phyloP scores from a whole-genome alignment of 1,140 invertebrate species.

The Drosophila burlai region DNA sequence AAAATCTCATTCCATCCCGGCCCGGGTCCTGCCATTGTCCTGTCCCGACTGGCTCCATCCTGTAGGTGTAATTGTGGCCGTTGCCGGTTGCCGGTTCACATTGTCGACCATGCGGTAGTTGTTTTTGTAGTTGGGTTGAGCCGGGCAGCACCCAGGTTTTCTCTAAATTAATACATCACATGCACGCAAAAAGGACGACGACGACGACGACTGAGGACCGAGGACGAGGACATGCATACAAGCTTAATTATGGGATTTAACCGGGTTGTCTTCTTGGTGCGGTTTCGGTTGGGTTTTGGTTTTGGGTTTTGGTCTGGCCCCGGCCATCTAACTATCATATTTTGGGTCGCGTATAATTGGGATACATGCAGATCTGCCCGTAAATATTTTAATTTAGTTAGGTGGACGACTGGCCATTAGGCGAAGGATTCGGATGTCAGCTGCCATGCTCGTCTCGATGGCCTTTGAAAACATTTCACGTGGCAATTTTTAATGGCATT shows the following conservation, averaged over 20 bases:
- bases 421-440: constrained; percentile 15
- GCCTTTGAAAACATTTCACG: constrained; percentile 55
- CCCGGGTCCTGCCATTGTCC: constrained; percentile 15
- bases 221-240: constrained; percentile 34
- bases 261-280: constrained; percentile 36
- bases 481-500: constrained; percentile 53
- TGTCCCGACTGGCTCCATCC: constrained; percentile 23
- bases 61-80: constrained; percentile 61
- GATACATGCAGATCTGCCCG: constrained; percentile 53
- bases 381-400: constrained; percentile 52
- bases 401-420: constrained; percentile 9
- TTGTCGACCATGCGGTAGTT: constrained; percentile 53
- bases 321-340: constrained; percentile 55
- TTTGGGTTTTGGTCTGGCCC: constrained; percentile 8
- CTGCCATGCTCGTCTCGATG: constrained; percentile 8
- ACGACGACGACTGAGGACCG: not conserved
- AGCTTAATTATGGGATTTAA: constrained; percentile 68
- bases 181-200: constrained; percentile 44
- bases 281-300: constrained; percentile 26
- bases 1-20: constrained; percentile 5
- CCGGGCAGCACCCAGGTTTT: constrained; percentile 33
- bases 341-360: constrained; percentile 67
- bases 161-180: constrained; percentile 79
- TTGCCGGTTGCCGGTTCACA: constrained; percentile 59
- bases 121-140: constrained; percentile 14